Evolutionary conservation across 2,888 invertebrate genomes (phyloP).

Genomic region (Apamea epomidion): DNA sequence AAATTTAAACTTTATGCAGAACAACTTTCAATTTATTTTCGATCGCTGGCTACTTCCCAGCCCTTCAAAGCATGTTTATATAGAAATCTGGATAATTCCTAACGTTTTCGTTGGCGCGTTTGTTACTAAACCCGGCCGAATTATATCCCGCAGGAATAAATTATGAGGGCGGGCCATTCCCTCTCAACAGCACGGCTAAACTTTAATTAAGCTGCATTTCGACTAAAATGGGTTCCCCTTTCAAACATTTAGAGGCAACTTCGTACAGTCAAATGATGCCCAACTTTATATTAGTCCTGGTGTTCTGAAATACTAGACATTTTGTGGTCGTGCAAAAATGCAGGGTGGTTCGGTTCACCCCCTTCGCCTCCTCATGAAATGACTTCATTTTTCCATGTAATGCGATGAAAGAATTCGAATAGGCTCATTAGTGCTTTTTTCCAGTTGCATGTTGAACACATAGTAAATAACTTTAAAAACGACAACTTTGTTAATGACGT

Average conservation of each 20-base stretch:
- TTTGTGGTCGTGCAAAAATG: conserved; percentile 76
- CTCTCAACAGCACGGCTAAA: conserved; percentile 84
- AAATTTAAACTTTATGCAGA: conserved; percentile 62
- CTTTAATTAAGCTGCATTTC: conserved; percentile 88
- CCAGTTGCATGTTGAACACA: conserved; percentile 71
- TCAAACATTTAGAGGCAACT: conserved; percentile 82
- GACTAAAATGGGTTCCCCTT: conserved; percentile 83
- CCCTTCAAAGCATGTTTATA: conserved; percentile 63
- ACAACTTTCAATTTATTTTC: conserved; percentile 61
- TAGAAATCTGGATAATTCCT: conserved; percentile 76
- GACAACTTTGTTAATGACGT: conserved; percentile 72
- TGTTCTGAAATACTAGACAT: conserved; percentile 68
- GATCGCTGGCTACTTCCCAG: conserved; percentile 25
- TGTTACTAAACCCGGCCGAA: conserved; percentile 85
- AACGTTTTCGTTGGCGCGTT: conserved; percentile 80
- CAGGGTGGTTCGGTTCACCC: conserved; percentile 52
- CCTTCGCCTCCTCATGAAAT: conserved; percentile 67
- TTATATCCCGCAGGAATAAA: conserved; percentile 87
- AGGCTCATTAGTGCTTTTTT: conserved; percentile 68
- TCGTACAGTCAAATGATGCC: conserved; percentile 75
- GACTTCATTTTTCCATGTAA: conserved; percentile 79
- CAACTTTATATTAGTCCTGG: conserved; percentile 69
- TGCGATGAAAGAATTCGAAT: conserved; percentile 71
- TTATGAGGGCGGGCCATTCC: conserved; percentile 85
- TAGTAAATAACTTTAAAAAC: conserved; percentile 72